Conservation (phyloP, 2,888 invertebrate genomes). For the Chrysolina americana region DNA sequence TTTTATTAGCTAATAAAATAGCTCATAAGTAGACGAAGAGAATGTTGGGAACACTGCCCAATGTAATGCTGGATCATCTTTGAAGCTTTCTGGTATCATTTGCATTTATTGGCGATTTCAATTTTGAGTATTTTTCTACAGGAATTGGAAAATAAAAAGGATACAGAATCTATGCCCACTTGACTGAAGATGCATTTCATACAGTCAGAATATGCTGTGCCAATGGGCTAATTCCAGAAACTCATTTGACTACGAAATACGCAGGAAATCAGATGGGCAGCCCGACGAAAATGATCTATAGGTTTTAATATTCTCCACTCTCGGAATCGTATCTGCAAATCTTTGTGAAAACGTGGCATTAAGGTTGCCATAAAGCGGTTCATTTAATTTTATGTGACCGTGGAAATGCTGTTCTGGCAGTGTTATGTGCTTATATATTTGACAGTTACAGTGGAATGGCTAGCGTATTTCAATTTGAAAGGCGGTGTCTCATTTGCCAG, state of each 20-base stretch:
- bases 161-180: no score
- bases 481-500: conserved; percentile 1
- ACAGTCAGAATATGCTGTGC: no score
- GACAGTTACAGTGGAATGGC: conserved; percentile 16
- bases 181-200: no score
- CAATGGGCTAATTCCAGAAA: neutral
- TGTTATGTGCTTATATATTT: conserved; percentile 23
- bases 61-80: no score
- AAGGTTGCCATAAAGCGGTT: conserved; percentile 19
- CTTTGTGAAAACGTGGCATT: conserved; percentile 24
- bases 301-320: conserved; percentile 14
- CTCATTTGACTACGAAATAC: neutral
- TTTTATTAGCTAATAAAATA: no score
- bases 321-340: conserved; percentile 26
- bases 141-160: no score
- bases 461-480: conserved; percentile 9
- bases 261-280: neutral
- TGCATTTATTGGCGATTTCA: neutral
- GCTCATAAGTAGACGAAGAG: no score
- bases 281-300: conserved; percentile 26
- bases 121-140: neutral
- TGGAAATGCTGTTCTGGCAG: conserved; percentile 22
- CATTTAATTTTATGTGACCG: conserved; percentile 23
- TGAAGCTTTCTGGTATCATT: no score
- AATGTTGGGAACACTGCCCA: no score